phyloP scores from a whole-genome alignment of 2,888 invertebrate genomes.

The Gymnoscelis rufifasciata region DNA sequence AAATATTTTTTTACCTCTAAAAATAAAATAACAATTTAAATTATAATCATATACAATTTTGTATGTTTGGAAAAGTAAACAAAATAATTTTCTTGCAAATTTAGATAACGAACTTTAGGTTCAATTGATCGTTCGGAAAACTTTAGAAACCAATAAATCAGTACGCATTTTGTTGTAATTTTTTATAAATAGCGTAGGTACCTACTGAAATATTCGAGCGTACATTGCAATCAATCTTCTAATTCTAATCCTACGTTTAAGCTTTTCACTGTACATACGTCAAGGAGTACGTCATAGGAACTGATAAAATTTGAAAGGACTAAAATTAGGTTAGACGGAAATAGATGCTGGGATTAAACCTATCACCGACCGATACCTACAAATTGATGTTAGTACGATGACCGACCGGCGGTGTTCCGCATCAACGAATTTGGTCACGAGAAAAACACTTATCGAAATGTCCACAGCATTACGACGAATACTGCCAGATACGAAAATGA shows the following conservation, averaged over 20 bases:
- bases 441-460: no score
- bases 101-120: no score
- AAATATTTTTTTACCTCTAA: no score
- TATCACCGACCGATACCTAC: slow-evolving; percentile 5
- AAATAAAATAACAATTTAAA: no score
- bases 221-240: background rate
- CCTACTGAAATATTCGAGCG: background rate
- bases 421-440: no score
- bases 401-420: no score
- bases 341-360: background rate
- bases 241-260: background rate
- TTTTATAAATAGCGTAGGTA: background rate
- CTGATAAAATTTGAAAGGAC: background rate
- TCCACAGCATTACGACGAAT: no score
- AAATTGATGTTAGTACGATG: slow-evolving; percentile 6
- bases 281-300: background rate
- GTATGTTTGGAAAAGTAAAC: no score
- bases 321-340: slow-evolving; percentile 4
- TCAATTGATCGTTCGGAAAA: no score
- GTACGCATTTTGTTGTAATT: background rate
- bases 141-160: background rate
- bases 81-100: no score
- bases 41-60: no score
- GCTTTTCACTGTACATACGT: background rate
- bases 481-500: no score